These are phyloP conservation scores for Tyrannus savana DNA, from an alignment of 2,113 vertebrate genomes.

Conservation along the genomic window DNA sequence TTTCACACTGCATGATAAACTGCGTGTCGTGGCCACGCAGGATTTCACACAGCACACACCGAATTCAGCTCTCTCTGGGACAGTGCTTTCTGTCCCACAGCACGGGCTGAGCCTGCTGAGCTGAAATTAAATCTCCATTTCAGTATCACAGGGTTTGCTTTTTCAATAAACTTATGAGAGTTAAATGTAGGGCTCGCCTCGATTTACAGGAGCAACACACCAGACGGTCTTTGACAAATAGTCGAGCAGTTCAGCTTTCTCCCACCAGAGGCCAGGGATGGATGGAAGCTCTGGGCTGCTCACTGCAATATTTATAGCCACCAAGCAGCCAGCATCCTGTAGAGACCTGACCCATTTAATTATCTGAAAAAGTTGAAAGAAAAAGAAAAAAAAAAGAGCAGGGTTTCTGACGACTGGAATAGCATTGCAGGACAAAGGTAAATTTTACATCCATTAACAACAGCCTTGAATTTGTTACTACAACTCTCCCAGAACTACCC, in stretches of 20 bases:
- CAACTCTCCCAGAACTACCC: background rate
- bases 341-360: conserved; percentile 47
- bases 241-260: background rate
- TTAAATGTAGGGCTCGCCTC: background rate
- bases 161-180: background rate
- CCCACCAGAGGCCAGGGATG: background rate
- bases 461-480: background rate
- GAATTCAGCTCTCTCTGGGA: background rate
- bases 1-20: background rate
- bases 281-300: background rate
- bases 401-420: background rate
- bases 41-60: background rate
- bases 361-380: background rate
- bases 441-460: background rate
- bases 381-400: background rate
- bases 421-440: background rate
- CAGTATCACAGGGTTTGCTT: background rate
- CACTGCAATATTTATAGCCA: conserved; percentile 22
- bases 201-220: background rate
- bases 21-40: background rate
- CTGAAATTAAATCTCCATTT: background rate
- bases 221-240: background rate
- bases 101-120: accelerated
- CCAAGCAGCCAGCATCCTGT: background rate
- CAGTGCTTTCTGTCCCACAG: background rate